Percentiles rank a stretch among this genome's conserved stretches.
phyloP scores from a whole-genome alignment of 2,888 invertebrate species.

The Diogma glabrata region DNA sequence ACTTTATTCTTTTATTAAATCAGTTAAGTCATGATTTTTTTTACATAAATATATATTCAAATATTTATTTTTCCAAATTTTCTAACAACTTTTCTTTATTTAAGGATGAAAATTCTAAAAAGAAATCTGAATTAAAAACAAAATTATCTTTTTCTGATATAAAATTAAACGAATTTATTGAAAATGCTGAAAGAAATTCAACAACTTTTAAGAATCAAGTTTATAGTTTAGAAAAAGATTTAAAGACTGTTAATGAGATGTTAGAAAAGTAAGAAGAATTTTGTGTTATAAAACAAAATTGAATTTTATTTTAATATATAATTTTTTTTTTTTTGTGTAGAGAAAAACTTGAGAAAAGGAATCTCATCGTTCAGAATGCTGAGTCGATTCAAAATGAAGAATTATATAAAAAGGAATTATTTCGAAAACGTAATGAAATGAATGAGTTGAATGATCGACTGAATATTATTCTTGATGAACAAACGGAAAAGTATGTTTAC shows the following conservation, averaged over 20 bases:
- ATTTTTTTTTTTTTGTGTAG: constrained; percentile 31
- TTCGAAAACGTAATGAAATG: constrained; percentile 54
- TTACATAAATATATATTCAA: too few species aligned
- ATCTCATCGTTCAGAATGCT: constrained; percentile 62
- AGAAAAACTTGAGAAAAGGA: constrained; percentile 64
- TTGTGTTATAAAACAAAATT: background rate
- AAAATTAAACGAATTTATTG: constrained; percentile 31
- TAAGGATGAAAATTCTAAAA: constrained; percentile 5
- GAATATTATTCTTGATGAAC: constrained; percentile 31
- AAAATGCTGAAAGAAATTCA: constrained; percentile 30
- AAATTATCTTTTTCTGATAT: constrained; percentile 25
- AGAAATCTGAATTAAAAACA: constrained; percentile 2
- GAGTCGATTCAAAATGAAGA: constrained; percentile 73
- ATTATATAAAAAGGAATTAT: constrained; percentile 58
- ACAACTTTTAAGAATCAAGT: constrained; percentile 28
- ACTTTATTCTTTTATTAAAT: too few species aligned
- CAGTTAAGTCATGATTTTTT: too few species aligned
- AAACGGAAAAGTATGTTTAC: constrained; percentile 1
- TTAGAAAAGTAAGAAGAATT: constrained; percentile 23
- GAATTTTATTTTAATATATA: background rate
- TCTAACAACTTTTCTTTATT: constrained; percentile 17
- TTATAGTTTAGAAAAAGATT: constrained; percentile 26
- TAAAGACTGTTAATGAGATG: constrained; percentile 24
- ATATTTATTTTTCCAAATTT: too few species aligned
- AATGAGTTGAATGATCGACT: constrained; percentile 43